Evolutionary conservation across 2,888 invertebrate genomes (phyloP).

Genomic region (Andricus curvator): DNA sequence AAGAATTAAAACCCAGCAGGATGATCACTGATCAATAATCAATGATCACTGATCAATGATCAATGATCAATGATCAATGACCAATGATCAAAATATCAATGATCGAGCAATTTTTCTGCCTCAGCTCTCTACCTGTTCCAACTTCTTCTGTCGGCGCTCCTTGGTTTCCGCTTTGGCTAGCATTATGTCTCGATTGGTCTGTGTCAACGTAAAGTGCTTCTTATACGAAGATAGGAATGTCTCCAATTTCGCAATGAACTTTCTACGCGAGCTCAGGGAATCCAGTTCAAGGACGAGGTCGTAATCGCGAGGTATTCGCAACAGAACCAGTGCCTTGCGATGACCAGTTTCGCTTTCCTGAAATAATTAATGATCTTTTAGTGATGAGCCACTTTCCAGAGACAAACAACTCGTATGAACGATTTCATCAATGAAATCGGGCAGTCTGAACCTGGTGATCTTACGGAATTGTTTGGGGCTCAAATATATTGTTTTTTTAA

Average conservation of each 20-base stretch:
- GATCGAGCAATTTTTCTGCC: neutral
- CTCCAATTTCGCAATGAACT: conserved; percentile 93
- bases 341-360: conserved; percentile 85
- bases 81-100: neutral
- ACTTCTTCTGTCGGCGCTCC: conserved; percentile 92
- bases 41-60: neutral
- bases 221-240: conserved; percentile 90
- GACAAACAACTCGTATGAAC: neutral
- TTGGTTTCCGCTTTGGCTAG: conserved; percentile 95
- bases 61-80: neutral
- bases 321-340: conserved; percentile 87
- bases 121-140: conserved; percentile 83
- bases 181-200: conserved; percentile 91
- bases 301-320: conserved; percentile 92
- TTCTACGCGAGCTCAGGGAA: conserved; percentile 87
- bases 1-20: conserved; percentile 21
- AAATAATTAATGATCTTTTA: conserved; percentile 54
- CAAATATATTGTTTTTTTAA: too few species aligned
- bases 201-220: conserved; percentile 84
- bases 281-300: conserved; percentile 96
- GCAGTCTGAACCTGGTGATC: too few species aligned
- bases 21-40: conserved; percentile 14
- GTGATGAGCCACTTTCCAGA: conserved; percentile 30
- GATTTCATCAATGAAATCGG: too few species aligned
- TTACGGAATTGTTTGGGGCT: too few species aligned